Conservation (phyloP, 2,113 vertebrate species). For the Trichomycterus rosablanca region DNA sequence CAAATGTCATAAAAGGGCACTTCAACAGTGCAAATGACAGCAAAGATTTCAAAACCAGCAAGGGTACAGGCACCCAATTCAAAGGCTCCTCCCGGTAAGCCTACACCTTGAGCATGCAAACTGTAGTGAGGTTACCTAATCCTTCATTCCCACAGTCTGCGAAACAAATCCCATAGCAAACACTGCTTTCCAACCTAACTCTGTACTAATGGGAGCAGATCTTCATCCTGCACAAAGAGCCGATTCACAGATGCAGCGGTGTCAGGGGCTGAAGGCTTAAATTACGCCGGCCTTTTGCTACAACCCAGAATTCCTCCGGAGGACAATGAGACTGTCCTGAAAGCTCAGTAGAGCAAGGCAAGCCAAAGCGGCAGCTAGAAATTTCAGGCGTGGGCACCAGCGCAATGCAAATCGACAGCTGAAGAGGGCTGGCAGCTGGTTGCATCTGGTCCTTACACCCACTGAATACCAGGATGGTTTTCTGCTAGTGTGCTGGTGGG, state of each 20-base stretch:
- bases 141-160: slow-evolving; percentile 27
- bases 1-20: too few species aligned
- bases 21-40: too few species aligned
- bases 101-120: slow-evolving; percentile 36
- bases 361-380: slow-evolving; percentile 16
- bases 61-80: too few species aligned
- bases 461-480: too few species aligned
- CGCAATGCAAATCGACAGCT: slow-evolving; percentile 8
- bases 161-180: slow-evolving; percentile 42
- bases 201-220: slow-evolving; percentile 31
- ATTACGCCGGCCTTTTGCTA: slow-evolving; percentile 43
- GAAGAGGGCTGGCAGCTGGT: slow-evolving; percentile 6
- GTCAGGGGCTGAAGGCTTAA: slow-evolving; percentile 41
- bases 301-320: slow-evolving; percentile 46
- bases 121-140: slow-evolving; percentile 27
- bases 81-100: too few species aligned
- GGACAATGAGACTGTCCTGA: slow-evolving; percentile 31
- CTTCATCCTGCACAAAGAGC: slow-evolving; percentile 47
- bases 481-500: not conserved
- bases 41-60: too few species aligned
- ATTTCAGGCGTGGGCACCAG: slow-evolving; percentile 25
- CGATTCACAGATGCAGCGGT: slow-evolving; percentile 47
- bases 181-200: slow-evolving; percentile 37
- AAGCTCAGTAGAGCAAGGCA: slow-evolving; percentile 12
- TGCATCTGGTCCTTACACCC: not conserved